Base-by-base conservation (phyloP, 2,888 invertebrate genomes). In the Diabrotica balteata region DNA sequence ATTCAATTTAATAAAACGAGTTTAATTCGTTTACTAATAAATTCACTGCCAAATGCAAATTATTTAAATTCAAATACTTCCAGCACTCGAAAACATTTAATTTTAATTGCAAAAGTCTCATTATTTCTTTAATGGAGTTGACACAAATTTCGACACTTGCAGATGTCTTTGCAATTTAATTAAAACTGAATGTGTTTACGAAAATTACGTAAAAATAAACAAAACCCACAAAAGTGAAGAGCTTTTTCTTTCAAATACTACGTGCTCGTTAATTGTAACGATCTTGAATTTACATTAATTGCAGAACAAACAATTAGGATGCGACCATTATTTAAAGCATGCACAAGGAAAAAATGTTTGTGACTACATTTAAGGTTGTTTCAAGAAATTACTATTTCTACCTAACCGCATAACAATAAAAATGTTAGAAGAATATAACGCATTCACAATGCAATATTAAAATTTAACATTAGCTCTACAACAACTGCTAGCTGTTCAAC, bases 41-140 rank as follows among this genome's bases (percentile, higher is more conserved):
- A 74, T 74, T 68, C 71, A 67, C 72, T 72, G 73, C 68, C 73
- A 72, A 75, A 75, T 76, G 75, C 74, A 75, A 76, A 77, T 78
- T 77, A 77, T 77, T 78, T 73, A 75, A 79, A 78, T 78, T 73
- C 64, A 71, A 73, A 73, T 72, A 72, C 72, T 66, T 66, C 54
- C 63, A 46, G 49, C 64, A 59, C 72, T 72, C 69, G 70, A 72
- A 71, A 74, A 73, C 73, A 73, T 79, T 78, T 75, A 78, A 78
- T 78, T 79, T 78, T 78, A 78, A 79, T 79, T 78, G 77, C 78
- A 73, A 78, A 78, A 76, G 68, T 75, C 78, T 78, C 78, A 75
- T 79, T 79, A 79, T 78, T 78, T 76, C 77, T 77, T 77, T 78
- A 79, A 79, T 78, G 77, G 78, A 78, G 79, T 79, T 76, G 78